Conservation (phyloP, 2,797 vertebrate genomes). For the Huso huso region DNA sequence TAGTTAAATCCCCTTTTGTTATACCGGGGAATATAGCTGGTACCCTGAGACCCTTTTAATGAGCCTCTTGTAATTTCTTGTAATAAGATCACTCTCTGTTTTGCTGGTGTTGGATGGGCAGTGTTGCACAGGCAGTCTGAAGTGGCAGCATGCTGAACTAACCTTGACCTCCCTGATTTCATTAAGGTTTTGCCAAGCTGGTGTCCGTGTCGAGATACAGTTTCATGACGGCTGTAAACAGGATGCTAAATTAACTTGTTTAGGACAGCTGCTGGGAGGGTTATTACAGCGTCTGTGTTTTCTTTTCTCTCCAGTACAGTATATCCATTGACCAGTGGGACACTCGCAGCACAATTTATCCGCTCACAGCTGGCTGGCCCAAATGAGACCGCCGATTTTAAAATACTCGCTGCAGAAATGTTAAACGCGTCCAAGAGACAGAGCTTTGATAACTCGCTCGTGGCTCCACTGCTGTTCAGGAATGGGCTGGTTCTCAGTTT, state of each 20-base stretch:
- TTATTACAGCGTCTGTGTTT: slow-evolving; percentile 35
- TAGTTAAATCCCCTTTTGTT: too few relatives aligned
- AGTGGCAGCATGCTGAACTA: slow-evolving; percentile 53
- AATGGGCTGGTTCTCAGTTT: too few relatives aligned
- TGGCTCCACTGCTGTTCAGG: too few relatives aligned
- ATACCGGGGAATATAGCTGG: too few relatives aligned
- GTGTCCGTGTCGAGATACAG: slow-evolving; percentile 59
- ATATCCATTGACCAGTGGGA: slow-evolving; percentile 30
- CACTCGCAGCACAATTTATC: slow-evolving; percentile 6
- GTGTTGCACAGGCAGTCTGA: slow-evolving; percentile 11
- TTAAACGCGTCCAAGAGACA: slow-evolving; percentile 6
- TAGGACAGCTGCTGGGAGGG: slow-evolving; percentile 64
- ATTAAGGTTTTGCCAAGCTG: slow-evolving; percentile 67
- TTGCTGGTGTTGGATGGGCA: background rate
- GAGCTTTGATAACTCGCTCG: background rate
- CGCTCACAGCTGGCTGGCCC: slow-evolving; percentile 18
- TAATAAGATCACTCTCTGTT: background rate
- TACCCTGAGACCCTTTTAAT: too few relatives aligned
- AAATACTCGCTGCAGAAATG: slow-evolving; percentile 15
- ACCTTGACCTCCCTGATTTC: slow-evolving; percentile 68
- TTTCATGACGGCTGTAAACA: slow-evolving; percentile 73
- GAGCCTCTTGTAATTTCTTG: background rate
- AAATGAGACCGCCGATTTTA: slow-evolving; percentile 9
- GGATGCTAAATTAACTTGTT: slow-evolving; percentile 75
- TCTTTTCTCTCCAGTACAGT: slow-evolving; percentile 27